Percentiles rank a stretch among this genome's conserved stretches.
These are phyloP conservation scores for Sebastiscus tertius DNA, from an alignment of 2,797 vertebrate genomes.

Conservation along the genomic window DNA sequence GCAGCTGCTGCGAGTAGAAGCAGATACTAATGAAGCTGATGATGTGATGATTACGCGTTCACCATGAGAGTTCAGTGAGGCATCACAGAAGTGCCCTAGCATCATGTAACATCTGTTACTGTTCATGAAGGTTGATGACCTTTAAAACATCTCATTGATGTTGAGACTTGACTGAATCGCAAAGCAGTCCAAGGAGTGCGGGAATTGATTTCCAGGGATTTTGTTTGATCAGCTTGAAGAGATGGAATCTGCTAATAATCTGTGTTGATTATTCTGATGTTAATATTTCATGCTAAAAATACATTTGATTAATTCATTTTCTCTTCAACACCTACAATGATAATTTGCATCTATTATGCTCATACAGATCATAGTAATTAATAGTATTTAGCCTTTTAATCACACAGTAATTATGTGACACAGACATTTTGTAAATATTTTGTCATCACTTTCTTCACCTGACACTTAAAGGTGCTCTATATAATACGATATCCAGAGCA, in stretches of 20 bases:
- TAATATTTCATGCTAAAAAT: neutral
- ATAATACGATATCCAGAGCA: too few relatives aligned
- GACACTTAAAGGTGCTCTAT: neutral
- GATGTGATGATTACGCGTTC: constrained; percentile 14
- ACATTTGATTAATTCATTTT: neutral
- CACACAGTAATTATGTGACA: neutral
- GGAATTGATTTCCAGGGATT: constrained; percentile 2
- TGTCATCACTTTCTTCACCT: neutral
- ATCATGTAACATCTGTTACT: constrained; percentile 6
- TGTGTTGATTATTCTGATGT: neutral
- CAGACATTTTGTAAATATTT: neutral
- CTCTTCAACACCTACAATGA: neutral
- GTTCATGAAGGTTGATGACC: neutral
- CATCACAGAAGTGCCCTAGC: neutral
- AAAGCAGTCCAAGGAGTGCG: neutral
- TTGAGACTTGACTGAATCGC: neutral
- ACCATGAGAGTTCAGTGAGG: constrained; percentile 4
- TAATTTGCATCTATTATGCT: neutral
- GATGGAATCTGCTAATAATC: neutral
- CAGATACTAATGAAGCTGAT: neutral
- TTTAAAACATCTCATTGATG: constrained; percentile 9
- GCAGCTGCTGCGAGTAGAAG: constrained; percentile 9
- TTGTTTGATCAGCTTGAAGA: constrained; percentile 16
- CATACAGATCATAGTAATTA: neutral
- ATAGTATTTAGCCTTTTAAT: neutral